A percentile compares a stretch with the other conserved stretches of the same genome.
These are phyloP conservation scores for Spongia lamella DNA, from an alignment of 37 sponge, comb jelly and placozoan genomes.

Conservation along the genomic window DNA sequence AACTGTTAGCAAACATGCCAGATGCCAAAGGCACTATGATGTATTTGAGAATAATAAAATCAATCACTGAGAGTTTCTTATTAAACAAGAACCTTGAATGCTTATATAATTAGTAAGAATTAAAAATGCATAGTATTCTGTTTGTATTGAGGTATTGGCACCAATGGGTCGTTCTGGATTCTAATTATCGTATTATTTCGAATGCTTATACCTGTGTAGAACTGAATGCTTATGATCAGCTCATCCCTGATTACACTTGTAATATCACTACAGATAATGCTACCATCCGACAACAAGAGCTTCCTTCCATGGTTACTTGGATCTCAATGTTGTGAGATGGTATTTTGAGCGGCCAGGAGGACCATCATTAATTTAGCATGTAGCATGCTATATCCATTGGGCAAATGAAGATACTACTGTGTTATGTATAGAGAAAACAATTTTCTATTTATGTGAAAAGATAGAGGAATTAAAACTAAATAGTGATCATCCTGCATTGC, in stretches of 20 bases:
- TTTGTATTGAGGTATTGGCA: constrained; percentile 49
- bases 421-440: no score
- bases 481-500: no score
- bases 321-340: constrained; percentile 56
- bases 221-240: constrained; percentile 58
- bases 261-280: neutral
- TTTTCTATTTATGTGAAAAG: no score
- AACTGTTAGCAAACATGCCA: constrained; percentile 28
- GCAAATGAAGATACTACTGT: no score
- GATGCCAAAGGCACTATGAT: constrained; percentile 43
- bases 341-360: constrained; percentile 48
- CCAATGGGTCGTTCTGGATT: constrained; percentile 22
- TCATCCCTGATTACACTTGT: constrained; percentile 31
- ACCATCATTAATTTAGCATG: constrained; percentile 48
- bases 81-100: constrained; percentile 31
- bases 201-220: constrained; percentile 58
- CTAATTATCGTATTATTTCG: constrained; percentile 34
- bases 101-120: no score
- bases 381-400: no score
- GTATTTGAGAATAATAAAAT: constrained; percentile 5
- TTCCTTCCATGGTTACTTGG: constrained; percentile 61
- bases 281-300: neutral
- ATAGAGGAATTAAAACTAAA: no score
- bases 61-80: constrained; percentile 44
- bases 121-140: no score